Evolutionary conservation across 2,113 vertebrate species (phyloP), one percentile per base, ranked within the genome.

Genomic region (Ctenodactylus gundi): DNA sequence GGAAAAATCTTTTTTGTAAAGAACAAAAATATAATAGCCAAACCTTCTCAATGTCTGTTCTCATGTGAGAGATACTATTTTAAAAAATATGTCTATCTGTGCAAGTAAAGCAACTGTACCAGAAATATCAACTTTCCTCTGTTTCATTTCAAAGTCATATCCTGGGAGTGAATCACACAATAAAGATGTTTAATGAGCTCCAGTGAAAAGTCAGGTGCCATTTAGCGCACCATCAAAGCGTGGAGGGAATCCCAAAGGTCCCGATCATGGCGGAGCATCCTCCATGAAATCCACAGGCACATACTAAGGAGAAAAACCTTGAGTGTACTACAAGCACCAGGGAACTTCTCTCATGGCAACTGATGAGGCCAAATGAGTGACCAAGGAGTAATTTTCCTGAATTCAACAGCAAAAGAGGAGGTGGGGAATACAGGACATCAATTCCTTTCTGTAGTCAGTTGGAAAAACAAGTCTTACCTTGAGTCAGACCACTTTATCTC

Each of bases 201-300:
- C 18, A 80, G 53, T 29, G 80, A 85, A 57, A 72, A 72, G 34
- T 84, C 58, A 51, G 46, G 39, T 77, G 20, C 5, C 53, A 57
- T 87, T 91, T 88, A 73, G 27, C 76, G n/a, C 17, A 82, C 15
- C 31, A 64, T 86, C 75, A 53, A 94, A 91, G 39, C 6, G 8
- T 27, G 23, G 65, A 94, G 85, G 85, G 85, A 73, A 44, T 88
- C 93, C 83, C 82, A 77, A 18, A 53, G 46, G 49, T 31, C 36
- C 29, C 64, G 60, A 93, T 81, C 21, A 85, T 76, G 76, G 82
- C 58, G 46, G 55, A 6, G 44, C 6, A 18, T 8, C 34, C 55
- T n/a, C 84, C 75, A 87, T 86, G 76, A 85, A 31, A 75, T 83
- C 75, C 76, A 87, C 49, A 81, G 90, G 64, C 41, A 77, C 72